Base-by-base conservation (phyloP, 2,113 vertebrate genomes). In the Heterotilapia buettikoferi region DNA sequence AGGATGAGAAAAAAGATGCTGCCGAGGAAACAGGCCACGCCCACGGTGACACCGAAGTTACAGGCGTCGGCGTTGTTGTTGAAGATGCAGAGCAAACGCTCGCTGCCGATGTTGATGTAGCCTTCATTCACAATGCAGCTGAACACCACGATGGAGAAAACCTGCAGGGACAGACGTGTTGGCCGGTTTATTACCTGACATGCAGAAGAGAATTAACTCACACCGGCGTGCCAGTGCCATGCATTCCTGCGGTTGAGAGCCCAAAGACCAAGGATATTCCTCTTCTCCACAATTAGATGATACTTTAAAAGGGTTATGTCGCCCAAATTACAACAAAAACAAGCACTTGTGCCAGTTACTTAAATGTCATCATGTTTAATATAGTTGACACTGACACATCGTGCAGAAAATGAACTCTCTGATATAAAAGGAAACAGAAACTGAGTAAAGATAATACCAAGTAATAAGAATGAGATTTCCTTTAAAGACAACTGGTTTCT, bases 121-220 rank as follows among this genome's bases (percentile, higher is more conserved):
- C 98, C 98, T 94, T 99, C 98, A 5, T 99, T 99, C 33, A 99
- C 89, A 2, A 99, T 99, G 87, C 97, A 98, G 93, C 97, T 97
- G 33, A 99, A 99, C 83, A 99, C 98, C 40, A 98, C 98, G 1
- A 99, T 97, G 95, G 98, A 98, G 96, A 99, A 99, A 71, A 99
- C 96, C 99, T 99, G 96, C 61, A 59, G 71, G 84, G 38, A 66
- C 2, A 56, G 18, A 63, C 54, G 50, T 6, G 7, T 2, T 33
- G 33, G 43, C 43, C 3, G 4, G 16, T 87, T 85, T 66, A 86
- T 84, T 80, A 91, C 84, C 76, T 93, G 19, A 84, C 90, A 83
- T 8, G 21, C 4, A 26, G 84, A 21, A 76, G 86, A 84, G 78
- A 92, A 89, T 80, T 73, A 89, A 89, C 8, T 94, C 85, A 86